phyloP scores from a whole-genome alignment of 2,113 vertebrate species.

The Actenoides hombroni region DNA sequence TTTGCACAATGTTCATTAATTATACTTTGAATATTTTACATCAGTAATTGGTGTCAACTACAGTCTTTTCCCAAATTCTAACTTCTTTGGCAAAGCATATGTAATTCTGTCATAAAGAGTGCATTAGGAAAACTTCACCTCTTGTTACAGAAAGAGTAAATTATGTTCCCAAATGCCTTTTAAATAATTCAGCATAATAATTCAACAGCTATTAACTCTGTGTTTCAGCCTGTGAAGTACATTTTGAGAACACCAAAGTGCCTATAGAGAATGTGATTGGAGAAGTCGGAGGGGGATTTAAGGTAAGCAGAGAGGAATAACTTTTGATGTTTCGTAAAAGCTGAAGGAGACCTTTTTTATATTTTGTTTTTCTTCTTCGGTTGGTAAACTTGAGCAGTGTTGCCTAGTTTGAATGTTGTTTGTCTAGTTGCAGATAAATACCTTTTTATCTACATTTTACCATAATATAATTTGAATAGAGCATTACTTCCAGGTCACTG shows the following conservation, averaged over 20 bases:
- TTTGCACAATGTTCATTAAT: not conserved
- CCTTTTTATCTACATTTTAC: not conserved
- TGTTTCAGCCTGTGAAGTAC: constrained; percentile 88
- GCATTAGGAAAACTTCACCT: not conserved
- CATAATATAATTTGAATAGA: not conserved
- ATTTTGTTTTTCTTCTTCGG: not conserved
- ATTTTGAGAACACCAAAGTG: constrained; percentile 91
- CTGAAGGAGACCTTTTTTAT: not conserved
- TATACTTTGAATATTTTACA: not conserved
- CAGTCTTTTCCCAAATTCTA: not conserved
- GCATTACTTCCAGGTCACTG: not conserved
- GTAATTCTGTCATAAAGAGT: not conserved
- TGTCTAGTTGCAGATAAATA: not conserved
- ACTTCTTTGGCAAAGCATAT: not conserved
- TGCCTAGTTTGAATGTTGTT: not conserved
- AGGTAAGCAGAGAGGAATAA: constrained; percentile 76
- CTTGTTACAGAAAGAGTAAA: not conserved
- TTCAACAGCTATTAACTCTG: not conserved
- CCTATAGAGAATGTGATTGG: constrained; percentile 94
- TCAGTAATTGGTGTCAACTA: not conserved
- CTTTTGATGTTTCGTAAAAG: not conserved
- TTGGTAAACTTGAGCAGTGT: not conserved
- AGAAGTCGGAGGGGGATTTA: constrained; percentile 94
- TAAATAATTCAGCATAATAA: not conserved
- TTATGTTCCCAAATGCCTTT: not conserved